Evolutionary conservation across 2,888 invertebrate species (phyloP).

Genomic region (Harpalus rufipes): DNA sequence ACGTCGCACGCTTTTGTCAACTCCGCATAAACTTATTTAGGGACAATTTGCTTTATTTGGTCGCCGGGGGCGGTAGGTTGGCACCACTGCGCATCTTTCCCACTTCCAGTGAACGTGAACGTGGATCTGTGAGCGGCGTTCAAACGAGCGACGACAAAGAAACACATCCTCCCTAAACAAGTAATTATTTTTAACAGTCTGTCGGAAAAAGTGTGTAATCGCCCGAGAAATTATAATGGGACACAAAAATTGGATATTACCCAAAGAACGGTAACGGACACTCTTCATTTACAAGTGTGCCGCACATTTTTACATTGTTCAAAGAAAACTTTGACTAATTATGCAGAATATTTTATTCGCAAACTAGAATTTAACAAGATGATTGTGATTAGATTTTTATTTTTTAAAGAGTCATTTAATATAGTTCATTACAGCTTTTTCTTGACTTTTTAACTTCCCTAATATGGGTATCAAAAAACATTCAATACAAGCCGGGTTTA

Average conservation of each 20-base stretch:
- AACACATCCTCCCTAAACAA: constrained; percentile 66
- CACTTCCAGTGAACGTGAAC: not conserved
- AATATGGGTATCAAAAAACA: too few species aligned
- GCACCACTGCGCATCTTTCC: constrained; percentile 44
- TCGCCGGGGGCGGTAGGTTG: constrained; percentile 64
- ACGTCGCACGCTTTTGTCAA: constrained; percentile 71
- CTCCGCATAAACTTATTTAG: constrained; percentile 71
- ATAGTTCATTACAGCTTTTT: not conserved
- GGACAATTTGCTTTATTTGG: constrained; percentile 71
- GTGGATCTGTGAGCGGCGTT: constrained; percentile 19
- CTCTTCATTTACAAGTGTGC: constrained; percentile 13
- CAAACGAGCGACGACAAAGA: constrained; percentile 55
- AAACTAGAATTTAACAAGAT: not conserved
- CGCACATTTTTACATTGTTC: constrained; percentile 6
- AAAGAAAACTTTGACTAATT: constrained; percentile 32
- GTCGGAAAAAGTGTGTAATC: constrained; percentile 73
- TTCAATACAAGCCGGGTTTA: too few species aligned
- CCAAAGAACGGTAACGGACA: constrained; percentile 38
- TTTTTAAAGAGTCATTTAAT: not conserved
- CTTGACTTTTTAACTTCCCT: not conserved
- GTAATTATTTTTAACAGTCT: constrained; percentile 72
- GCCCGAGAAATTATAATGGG: constrained; percentile 75
- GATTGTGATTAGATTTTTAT: not conserved
- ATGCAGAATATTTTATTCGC: constrained; percentile 6
- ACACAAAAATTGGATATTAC: constrained; percentile 73